Base-by-base conservation (phyloP, 1,140 invertebrate species). In the Drosophila novamexicana region DNA sequence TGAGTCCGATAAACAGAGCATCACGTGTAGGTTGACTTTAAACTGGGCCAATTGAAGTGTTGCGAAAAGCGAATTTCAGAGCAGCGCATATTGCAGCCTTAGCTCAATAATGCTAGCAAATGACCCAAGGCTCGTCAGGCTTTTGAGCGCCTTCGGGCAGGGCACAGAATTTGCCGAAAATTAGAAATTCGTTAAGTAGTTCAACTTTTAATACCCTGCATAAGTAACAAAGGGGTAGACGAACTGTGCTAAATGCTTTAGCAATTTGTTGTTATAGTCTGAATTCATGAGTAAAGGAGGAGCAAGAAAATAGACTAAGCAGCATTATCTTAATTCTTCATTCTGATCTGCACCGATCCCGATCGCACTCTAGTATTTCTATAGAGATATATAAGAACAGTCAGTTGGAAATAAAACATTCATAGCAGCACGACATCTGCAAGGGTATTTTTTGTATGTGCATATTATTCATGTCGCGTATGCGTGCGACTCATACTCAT, bases 41-140 rank as follows among this genome's bases (percentile, higher is more conserved):
- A 50, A 49, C 52, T 53, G 58, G 16, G 61, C 39, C 64, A 71
- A 79, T 80, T 66, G 77, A 65, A 75, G 65, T 50, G 34, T 7
- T 18, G 42, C 12, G 32, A n/a, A 29, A 12, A 18, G 54, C n/a
- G 6, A 32, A 37, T 6, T 44, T 53, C 40, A 12, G 2, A 36
- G 16, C 54, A 18, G 36, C 10, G 18, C 2, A 52, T 58, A 53
- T 61, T 58, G 6, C 2, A 9, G 34, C n/a, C 36, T 50, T 12
- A 29, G 16, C 40, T 67, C 18, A 10, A 67, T 53, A 66, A 40
- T 44, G 40, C 9, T 16, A 6, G 10, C n/a, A 37, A 66, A 53
- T 54, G 40, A 67, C 8, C 47, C n/a, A 18, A 53, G 7, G 34
- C 40, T 22, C 29, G 12, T 37, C 45, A 39, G 53, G 29, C 16